Percentiles rank a stretch among this genome's conserved stretches.
Evolutionary conservation across 1,140 invertebrate genomes (phyloP).

Genomic region (Acromyrmex echinatior): DNA sequence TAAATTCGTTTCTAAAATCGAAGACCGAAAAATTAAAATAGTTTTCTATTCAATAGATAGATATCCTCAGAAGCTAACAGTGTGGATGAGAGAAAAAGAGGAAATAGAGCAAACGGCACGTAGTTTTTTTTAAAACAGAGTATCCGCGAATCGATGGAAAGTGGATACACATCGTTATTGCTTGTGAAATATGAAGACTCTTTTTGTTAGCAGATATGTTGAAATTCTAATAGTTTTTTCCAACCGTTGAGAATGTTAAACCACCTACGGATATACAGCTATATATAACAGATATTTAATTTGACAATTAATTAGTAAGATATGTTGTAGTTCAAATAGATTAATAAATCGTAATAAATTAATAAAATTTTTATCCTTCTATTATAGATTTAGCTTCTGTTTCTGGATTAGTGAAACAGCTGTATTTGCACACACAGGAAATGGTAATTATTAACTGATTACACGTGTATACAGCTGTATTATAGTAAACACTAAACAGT

Average conservation of each 20-base stretch:
- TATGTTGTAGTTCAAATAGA: background rate
- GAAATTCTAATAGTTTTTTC: background rate
- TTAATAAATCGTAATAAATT: no score
- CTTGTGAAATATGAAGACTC: constrained; percentile 4
- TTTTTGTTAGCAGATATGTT: background rate
- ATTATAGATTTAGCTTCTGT: background rate
- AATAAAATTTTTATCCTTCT: background rate
- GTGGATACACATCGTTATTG: background rate
- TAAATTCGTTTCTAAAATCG: constrained; percentile 16
- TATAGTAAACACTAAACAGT: constrained; percentile 30
- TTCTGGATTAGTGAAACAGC: background rate
- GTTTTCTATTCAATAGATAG: constrained; percentile 12
- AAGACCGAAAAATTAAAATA: background rate
- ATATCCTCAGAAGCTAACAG: background rate
- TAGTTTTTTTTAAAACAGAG: background rate
- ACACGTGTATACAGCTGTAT: background rate
- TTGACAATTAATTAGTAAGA: background rate
- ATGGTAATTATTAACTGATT: constrained; percentile 25
- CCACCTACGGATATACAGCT: background rate
- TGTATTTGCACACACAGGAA: constrained; percentile 35
- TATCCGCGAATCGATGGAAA: background rate
- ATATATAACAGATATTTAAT: constrained; percentile 14
- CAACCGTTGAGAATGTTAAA: background rate
- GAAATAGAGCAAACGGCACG: background rate
- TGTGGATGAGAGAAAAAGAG: background rate